Conservation (phyloP, 2,113 vertebrate species). For the Heliornis fulica region DNA sequence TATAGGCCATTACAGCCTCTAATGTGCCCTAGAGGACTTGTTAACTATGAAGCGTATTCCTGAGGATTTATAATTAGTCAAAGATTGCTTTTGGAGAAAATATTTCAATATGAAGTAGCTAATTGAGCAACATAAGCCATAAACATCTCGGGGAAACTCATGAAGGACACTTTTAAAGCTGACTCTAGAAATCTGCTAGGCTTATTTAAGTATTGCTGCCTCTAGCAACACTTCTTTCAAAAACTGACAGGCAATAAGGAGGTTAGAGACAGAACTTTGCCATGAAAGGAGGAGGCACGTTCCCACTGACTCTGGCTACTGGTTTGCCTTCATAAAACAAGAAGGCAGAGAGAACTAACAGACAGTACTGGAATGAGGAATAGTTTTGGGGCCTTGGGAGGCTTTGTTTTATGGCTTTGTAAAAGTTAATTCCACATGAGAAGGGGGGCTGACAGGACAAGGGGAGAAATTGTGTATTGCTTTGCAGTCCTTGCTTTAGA, state of each 20-base stretch:
- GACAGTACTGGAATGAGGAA: not conserved
- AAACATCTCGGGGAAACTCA: conserved; percentile 34
- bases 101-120: conserved; percentile 9
- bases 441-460: rapidly evolving
- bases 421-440: not conserved
- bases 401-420: not conserved
- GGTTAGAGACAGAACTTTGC: not conserved
- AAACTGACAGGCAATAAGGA: not conserved
- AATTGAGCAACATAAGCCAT: conserved; percentile 31
- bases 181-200: not conserved
- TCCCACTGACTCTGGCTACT: not conserved
- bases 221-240: conserved; percentile 2
- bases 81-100: conserved; percentile 41
- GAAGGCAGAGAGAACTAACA: not conserved
- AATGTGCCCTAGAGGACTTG: not conserved
- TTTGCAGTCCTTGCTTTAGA: not conserved
- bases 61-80: conserved; percentile 14
- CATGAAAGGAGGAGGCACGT: conserved; percentile 19
- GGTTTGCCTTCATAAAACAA: not conserved
- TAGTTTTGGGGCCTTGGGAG: not conserved
- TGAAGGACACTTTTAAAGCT: conserved; percentile 18
- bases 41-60: not conserved
- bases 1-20: not conserved
- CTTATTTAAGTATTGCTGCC: not conserved
- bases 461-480: not conserved